Conservation (phyloP, 2,797 vertebrate species). For the Steatocranus sp. region DNA sequence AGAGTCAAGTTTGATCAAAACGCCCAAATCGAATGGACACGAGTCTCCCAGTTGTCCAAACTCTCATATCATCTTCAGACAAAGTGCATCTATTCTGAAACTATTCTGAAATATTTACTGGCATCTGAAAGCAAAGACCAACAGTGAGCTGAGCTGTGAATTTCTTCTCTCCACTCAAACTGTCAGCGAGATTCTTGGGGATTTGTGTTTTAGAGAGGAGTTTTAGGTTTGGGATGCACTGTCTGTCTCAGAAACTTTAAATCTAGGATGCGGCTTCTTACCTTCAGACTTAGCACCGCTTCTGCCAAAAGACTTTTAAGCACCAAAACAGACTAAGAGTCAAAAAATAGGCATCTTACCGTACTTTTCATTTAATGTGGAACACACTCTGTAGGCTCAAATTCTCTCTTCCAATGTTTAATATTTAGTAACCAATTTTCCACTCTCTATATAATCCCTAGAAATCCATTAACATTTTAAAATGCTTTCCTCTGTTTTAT, state of each 20-base stretch:
- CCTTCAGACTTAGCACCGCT: constrained; percentile 19
- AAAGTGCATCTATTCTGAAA: constrained; percentile 37
- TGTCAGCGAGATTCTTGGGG: constrained; percentile 49
- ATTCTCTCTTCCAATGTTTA: neutral
- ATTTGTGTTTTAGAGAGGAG: constrained; percentile 41
- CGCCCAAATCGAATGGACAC: constrained; percentile 34
- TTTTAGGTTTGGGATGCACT: constrained; percentile 18
- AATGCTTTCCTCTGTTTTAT: constrained; percentile 8
- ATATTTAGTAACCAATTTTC: constrained; percentile 21
- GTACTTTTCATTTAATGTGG: constrained; percentile 24
- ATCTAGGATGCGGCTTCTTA: constrained; percentile 23
- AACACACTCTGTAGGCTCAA: neutral
- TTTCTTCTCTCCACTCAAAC: constrained; percentile 34
- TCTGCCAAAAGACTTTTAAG: constrained; percentile 27
- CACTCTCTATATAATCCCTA: constrained; percentile 13
- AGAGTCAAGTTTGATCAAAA: constrained; percentile 53
- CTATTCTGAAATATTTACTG: constrained; percentile 51
- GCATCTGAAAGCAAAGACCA: constrained; percentile 35
- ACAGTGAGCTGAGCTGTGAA: constrained; percentile 30
- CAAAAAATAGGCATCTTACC: neutral
- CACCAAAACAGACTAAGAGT: constrained; percentile 4
- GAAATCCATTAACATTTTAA: constrained; percentile 21
- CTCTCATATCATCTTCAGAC: constrained; percentile 12
- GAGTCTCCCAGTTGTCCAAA: constrained; percentile 19
- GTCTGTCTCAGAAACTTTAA: constrained; percentile 38